Evolutionary conservation across 2,888 invertebrate genomes (phyloP).

Genomic region (Tipula lateralis): DNA sequence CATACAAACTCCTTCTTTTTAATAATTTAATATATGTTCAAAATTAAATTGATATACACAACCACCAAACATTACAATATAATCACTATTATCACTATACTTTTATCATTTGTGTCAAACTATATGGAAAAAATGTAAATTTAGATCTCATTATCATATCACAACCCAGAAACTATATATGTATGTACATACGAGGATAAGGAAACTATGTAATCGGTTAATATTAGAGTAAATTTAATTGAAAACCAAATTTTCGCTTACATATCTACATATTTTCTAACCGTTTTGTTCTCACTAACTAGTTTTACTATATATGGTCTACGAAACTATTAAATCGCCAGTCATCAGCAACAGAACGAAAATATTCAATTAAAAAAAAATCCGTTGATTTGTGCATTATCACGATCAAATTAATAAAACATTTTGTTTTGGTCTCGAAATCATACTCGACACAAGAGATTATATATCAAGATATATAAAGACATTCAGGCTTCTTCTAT

Average conservation of each 20-base stretch:
- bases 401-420: constrained; percentile 19
- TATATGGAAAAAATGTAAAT: not conserved
- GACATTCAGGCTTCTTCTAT: not conserved
- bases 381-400: not conserved
- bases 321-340: not conserved
- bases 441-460: not conserved
- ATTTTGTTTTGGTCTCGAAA: constrained; percentile 7
- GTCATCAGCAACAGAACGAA: not conserved
- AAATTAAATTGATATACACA: not conserved
- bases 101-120: not conserved
- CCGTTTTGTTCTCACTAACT: not conserved
- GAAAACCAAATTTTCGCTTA: not conserved
- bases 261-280: not conserved
- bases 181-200: too few relatives aligned
- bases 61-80: constrained; percentile 6
- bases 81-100: not conserved
- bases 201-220: not conserved
- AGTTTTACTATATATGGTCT: not conserved
- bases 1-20: not conserved
- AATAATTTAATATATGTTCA: not conserved
- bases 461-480: not conserved
- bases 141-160: not conserved
- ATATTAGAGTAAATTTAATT: not conserved
- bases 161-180: not conserved
- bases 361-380: not conserved